phyloP scores from a whole-genome alignment of 2,888 invertebrate genomes.

The Artemia sp. region DNA sequence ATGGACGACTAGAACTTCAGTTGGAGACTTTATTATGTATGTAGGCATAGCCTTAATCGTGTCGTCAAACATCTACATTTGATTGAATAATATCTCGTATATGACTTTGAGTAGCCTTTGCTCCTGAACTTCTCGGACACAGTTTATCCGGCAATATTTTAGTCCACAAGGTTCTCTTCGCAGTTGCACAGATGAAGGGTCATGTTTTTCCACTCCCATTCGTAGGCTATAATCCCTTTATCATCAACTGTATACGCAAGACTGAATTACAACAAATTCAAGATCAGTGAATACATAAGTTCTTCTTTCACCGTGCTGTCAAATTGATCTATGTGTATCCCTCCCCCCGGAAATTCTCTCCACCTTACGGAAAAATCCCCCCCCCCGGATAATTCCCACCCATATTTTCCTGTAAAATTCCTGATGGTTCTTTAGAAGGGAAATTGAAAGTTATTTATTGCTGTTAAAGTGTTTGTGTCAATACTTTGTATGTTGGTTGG shows the following conservation, averaged over 20 bases:
- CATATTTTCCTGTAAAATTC: no score
- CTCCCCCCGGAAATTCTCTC: no score
- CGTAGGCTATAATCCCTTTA: neutral
- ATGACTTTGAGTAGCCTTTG: neutral
- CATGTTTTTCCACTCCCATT: neutral
- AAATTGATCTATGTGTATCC: no score
- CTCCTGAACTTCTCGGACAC: neutral
- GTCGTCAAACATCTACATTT: neutral
- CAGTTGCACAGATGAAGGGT: slow-evolving; percentile 4
- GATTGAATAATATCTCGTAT: neutral
- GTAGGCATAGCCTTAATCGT: neutral
- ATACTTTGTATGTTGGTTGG: no score
- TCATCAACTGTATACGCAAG: neutral
- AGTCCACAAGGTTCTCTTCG: neutral
- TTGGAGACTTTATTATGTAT: neutral
- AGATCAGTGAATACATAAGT: no score
- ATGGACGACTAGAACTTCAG: neutral
- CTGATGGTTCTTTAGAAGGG: no score
- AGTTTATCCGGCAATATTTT: neutral
- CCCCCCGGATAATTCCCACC: no score
- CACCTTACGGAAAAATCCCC: no score
- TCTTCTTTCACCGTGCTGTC: no score
- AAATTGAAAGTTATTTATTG: no score
- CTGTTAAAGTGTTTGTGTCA: no score
- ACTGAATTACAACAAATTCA: neutral